Conservation (phyloP, 2,113 vertebrate species). For the Cyprinodon variegatus region DNA sequence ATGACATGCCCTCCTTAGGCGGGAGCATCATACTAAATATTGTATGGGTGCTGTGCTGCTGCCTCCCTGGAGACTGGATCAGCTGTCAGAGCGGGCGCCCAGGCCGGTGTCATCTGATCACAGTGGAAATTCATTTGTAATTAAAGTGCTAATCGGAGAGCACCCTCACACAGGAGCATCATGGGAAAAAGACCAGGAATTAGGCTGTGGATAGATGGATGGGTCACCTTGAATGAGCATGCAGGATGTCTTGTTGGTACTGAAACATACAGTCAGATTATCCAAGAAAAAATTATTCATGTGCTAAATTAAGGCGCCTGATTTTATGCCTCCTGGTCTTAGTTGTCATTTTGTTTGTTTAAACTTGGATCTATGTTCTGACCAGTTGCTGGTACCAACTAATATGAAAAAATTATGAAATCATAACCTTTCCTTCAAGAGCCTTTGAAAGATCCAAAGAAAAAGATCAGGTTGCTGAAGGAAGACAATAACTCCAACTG, state of each 20-base stretch:
- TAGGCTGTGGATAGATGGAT: background rate
- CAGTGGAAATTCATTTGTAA: conserved; percentile 54
- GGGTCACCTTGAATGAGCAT: conserved; percentile 46
- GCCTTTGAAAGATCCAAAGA: too few species aligned
- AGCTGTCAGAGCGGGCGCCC: conserved; percentile 17
- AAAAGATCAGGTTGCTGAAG: too few species aligned
- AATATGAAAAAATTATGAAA: too few species aligned
- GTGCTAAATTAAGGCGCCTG: too few species aligned
- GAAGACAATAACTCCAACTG: too few species aligned
- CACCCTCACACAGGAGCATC: conserved; percentile 12
- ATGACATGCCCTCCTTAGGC: too few species aligned
- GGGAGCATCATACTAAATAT: background rate
- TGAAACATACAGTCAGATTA: background rate
- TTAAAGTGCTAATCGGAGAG: conserved; percentile 47
- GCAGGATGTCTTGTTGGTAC: background rate
- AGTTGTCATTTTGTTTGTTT: too few species aligned
- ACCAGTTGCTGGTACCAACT: too few species aligned
- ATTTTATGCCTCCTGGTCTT: too few species aligned
- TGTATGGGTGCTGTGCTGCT: background rate
- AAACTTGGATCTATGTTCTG: too few species aligned
- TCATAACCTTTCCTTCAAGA: too few species aligned
- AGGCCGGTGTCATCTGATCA: conserved; percentile 46
- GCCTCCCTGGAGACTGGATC: conserved; percentile 13
- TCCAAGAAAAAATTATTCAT: background rate
- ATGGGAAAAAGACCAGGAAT: conserved; percentile 33